Percentiles rank a stretch among this genome's conserved stretches.
Conservation (phyloP, 2,888 invertebrate species). For the Melinaea menophilus region DNA sequence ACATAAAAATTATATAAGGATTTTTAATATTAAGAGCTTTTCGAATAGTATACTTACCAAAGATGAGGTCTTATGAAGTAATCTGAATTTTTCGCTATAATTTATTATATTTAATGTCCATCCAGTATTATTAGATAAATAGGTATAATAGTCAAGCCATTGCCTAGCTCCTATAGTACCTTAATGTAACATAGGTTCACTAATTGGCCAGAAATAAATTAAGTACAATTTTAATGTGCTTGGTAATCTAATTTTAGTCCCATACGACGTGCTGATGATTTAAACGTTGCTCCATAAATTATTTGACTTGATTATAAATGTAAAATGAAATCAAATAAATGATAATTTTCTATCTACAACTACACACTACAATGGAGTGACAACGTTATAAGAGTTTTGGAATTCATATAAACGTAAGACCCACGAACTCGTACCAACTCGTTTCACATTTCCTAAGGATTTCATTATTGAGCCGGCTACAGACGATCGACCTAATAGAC, state of each 20-base stretch:
- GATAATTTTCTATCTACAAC: too few relatives aligned
- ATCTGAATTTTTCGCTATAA: conserved; percentile 70
- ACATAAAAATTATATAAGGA: conserved; percentile 55
- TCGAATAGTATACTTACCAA: conserved; percentile 72
- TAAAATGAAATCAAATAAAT: too few relatives aligned
- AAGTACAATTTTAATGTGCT: conserved; percentile 22
- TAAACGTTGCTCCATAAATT: conserved; percentile 12
- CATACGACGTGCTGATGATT: conserved; percentile 8
- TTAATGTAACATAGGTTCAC: conserved; percentile 58
- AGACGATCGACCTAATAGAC: conserved; percentile 3
- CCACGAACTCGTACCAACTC: conserved; percentile 13
- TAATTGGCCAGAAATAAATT: conserved; percentile 47
- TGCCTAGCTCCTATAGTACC: conserved; percentile 63
- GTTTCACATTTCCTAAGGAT: conserved; percentile 14
- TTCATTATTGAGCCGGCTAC: conserved; percentile 3
- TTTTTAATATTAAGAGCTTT: conserved; percentile 73
- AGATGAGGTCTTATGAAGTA: conserved; percentile 72
- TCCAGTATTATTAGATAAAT: conserved; percentile 76
- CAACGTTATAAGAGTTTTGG: conserved; percentile 27
- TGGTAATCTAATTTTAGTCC: conserved; percentile 16
- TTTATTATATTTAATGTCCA: conserved; percentile 73
- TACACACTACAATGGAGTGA: neutral
- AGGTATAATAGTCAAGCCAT: conserved; percentile 61
- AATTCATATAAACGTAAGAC: conserved; percentile 32
- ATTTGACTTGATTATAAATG: too few relatives aligned